phyloP scores from a whole-genome alignment of 2,888 invertebrate genomes.

The Lamellibrachia satsuma region DNA sequence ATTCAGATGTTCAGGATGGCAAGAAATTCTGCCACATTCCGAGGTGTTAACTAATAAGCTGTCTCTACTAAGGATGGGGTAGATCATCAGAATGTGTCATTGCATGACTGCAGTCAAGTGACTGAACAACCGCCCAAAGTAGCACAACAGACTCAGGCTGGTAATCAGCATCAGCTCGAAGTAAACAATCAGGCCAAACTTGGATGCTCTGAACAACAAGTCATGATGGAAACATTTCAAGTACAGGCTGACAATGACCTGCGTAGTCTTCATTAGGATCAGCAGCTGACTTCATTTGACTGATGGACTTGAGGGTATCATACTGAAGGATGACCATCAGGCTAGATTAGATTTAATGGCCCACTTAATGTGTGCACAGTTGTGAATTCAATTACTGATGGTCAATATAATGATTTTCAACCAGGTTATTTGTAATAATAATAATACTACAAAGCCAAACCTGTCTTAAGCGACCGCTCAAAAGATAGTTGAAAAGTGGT shows the following conservation, averaged over 20 bases:
- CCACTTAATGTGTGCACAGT: neutral
- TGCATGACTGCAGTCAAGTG: neutral
- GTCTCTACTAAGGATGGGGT: neutral
- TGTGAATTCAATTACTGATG: neutral
- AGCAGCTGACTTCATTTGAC: neutral
- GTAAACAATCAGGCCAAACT: neutral
- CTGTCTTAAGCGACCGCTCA: no score
- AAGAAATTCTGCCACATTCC: neutral
- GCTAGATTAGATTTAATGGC: neutral
- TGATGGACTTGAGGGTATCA: neutral
- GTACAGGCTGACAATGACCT: neutral
- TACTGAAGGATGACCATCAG: neutral
- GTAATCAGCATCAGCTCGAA: neutral
- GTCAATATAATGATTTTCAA: neutral
- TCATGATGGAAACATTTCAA: neutral
- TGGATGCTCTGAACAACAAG: neutral
- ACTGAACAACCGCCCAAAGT: neutral
- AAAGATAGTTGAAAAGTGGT: no score
- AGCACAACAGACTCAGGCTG: neutral
- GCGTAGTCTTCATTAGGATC: neutral
- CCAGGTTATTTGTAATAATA: neutral
- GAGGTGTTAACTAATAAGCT: constrained; percentile 1
- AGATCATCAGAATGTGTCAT: neutral
- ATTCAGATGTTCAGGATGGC: neutral
- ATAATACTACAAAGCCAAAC: no score